A percentile compares a stretch with the other conserved stretches of the same genome.
phyloP scores from a whole-genome alignment of 2,888 invertebrate genomes.

The Blera fallax region DNA sequence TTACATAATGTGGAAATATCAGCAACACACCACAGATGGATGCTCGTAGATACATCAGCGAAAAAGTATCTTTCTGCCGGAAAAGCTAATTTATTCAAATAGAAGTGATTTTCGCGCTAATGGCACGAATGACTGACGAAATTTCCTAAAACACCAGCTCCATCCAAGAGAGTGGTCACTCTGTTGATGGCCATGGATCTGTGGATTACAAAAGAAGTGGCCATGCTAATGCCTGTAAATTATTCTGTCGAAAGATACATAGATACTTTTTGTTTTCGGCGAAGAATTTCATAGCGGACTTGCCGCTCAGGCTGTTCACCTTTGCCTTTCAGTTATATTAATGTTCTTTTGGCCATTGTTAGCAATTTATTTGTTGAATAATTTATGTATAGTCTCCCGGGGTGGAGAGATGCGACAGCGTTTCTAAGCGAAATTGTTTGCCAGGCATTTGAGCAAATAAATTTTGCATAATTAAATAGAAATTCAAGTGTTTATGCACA shows the following conservation, averaged over 20 bases:
- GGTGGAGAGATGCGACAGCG: neutral
- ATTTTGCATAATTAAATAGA: constrained; percentile 37
- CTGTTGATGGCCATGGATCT: constrained; percentile 28
- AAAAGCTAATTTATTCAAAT: constrained; percentile 62
- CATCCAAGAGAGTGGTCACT: constrained; percentile 13
- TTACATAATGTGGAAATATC: constrained; percentile 49
- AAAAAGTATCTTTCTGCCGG: constrained; percentile 29
- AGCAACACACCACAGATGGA: neutral
- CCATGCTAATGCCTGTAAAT: constrained; percentile 26
- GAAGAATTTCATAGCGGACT: constrained; percentile 11
- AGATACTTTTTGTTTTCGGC: neutral
- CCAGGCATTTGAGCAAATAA: constrained; percentile 9
- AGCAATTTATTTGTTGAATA: constrained; percentile 2
- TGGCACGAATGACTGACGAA: constrained; percentile 21
- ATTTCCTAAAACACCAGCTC: constrained; percentile 13
- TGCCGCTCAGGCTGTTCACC: constrained; percentile 20
- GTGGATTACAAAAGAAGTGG: constrained; percentile 33
- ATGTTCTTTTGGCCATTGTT: constrained; percentile 16
- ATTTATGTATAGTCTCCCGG: neutral
- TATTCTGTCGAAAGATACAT: constrained; percentile 2
- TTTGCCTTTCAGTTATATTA: constrained; percentile 7
- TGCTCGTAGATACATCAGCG: neutral
- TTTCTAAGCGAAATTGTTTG: neutral
- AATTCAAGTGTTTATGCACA: constrained; percentile 17
- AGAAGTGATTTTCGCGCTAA: constrained; percentile 41